Conservation (phyloP, 1,140 invertebrate species). For the Magallana ariakensis region DNA sequence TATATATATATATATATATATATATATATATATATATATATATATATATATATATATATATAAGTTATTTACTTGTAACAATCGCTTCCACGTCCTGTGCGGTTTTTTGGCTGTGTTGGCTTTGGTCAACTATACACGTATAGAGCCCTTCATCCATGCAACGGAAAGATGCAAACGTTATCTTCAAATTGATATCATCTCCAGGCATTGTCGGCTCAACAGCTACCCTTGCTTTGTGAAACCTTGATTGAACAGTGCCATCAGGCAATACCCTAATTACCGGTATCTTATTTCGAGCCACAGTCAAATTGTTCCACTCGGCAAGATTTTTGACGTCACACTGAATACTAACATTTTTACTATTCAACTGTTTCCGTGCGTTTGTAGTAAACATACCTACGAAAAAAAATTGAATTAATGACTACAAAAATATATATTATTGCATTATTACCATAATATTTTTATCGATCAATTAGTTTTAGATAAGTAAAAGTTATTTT, state of each 20-base stretch:
- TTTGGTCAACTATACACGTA: conserved; percentile 27
- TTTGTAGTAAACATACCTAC: background rate
- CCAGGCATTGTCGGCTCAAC: background rate
- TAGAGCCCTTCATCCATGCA: conserved; percentile 44
- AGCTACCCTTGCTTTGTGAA: background rate
- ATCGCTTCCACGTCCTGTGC: background rate
- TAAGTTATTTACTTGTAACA: conserved; percentile 39
- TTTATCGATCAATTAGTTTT: too few species aligned
- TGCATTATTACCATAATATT: too few species aligned
- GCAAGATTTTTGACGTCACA: conserved; percentile 40
- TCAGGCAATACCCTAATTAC: background rate
- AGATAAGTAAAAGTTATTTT: background rate
- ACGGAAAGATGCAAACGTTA: conserved; percentile 15
- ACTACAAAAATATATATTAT: background rate
- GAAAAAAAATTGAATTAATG: background rate
- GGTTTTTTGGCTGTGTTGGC: conserved; percentile 19
- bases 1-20: too few species aligned
- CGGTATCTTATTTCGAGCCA: conserved; percentile 11
- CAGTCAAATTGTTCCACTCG: conserved; percentile 22
- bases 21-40: too few species aligned
- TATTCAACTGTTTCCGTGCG: background rate
- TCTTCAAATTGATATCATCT: background rate
- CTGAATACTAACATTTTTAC: background rate
- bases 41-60: too few species aligned
- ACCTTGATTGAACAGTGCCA: conserved; percentile 28